Evolutionary conservation across 2,113 vertebrate genomes (phyloP).

Genomic region (Mystacornis crossleyi): DNA sequence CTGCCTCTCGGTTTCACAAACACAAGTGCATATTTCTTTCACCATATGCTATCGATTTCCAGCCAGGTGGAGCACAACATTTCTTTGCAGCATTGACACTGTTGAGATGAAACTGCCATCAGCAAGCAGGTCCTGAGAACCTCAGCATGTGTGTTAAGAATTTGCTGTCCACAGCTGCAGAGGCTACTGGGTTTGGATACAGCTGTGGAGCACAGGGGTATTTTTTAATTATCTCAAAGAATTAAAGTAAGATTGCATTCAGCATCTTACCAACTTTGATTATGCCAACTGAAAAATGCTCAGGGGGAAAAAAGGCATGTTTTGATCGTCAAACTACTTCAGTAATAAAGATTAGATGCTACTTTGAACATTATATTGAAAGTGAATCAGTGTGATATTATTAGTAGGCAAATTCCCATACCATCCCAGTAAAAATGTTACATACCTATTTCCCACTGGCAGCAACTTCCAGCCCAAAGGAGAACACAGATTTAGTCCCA

Average conservation of each 20-base stretch:
- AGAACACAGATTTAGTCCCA: neutral
- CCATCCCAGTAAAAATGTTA: neutral
- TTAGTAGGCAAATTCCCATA: neutral
- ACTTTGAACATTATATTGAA: neutral
- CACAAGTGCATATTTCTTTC: neutral
- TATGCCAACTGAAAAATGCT: neutral
- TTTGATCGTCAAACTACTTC: neutral
- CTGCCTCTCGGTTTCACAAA: neutral
- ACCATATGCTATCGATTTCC: neutral
- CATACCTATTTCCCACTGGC: neutral
- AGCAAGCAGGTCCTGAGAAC: neutral
- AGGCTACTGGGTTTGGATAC: neutral
- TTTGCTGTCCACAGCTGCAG: neutral
- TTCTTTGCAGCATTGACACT: neutral
- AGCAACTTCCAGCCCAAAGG: neutral
- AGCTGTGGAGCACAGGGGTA: neutral
- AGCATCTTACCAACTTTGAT: neutral
- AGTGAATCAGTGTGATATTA: neutral
- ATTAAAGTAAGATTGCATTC: neutral
- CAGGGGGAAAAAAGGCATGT: neutral
- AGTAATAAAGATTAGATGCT: neutral
- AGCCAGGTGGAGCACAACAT: neutral
- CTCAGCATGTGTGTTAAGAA: fast-evolving
- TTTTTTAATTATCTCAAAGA: neutral
- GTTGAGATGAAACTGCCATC: neutral